Conservation (phyloP, 2,113 vertebrate genomes). For the Cephalopholis sonnerati region DNA sequence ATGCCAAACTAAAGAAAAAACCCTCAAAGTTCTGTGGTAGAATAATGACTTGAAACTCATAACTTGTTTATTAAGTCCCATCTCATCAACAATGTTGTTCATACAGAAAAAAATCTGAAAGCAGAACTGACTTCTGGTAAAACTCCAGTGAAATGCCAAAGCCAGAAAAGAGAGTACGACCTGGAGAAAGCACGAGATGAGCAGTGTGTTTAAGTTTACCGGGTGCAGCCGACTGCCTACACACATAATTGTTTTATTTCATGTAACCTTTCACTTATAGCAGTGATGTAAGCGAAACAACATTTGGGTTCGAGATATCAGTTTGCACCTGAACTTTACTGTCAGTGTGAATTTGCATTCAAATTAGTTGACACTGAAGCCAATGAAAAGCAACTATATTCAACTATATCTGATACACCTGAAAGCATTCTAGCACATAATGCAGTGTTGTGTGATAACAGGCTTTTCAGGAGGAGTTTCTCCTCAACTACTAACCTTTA, state of each 20-base stretch:
- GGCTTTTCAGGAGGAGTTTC: neutral
- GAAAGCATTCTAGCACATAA: neutral
- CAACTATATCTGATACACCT: neutral
- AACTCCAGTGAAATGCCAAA: slow-evolving; percentile 7
- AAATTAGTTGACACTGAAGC: neutral
- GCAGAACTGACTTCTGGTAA: neutral
- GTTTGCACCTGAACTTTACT: neutral
- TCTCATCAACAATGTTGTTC: neutral
- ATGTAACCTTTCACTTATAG: neutral
- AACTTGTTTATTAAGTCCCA: neutral
- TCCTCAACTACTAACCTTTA: neutral
- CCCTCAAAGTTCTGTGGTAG: neutral
- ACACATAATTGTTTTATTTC: neutral
- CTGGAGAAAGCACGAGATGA: neutral
- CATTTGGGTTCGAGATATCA: neutral
- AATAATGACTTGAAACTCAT: neutral
- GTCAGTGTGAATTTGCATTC: neutral
- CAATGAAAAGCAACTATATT: neutral
- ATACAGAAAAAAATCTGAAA: neutral
- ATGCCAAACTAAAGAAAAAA: neutral
- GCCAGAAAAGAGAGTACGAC: neutral
- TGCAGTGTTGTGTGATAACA: neutral
- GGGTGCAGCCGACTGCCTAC: neutral
- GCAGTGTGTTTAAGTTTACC: neutral
- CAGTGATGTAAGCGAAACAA: neutral